A percentile compares a stretch with the other conserved stretches of the same genome.
phyloP scores from a whole-genome alignment of 1,140 invertebrate species.

The Copidosoma floridanum region DNA sequence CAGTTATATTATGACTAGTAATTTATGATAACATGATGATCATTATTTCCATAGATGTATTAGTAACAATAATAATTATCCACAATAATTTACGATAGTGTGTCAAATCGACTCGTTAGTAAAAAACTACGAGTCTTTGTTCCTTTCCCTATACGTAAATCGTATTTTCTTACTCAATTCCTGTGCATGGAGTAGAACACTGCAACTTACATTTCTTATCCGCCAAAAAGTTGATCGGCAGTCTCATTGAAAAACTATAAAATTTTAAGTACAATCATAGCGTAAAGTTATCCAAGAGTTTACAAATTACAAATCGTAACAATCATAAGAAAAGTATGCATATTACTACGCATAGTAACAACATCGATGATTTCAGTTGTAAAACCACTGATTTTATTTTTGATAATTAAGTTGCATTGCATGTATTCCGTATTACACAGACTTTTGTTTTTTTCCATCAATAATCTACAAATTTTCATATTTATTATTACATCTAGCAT shows the following conservation, averaged over 20 bases:
- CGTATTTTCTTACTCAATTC: conserved; percentile 1
- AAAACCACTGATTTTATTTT: too few species aligned
- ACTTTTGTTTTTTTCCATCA: neutral
- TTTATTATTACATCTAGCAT: neutral
- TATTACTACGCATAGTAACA: too few species aligned
- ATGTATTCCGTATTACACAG: neutral
- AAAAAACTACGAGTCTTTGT: conserved; percentile 7
- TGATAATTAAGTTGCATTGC: neutral
- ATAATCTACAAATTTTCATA: neutral
- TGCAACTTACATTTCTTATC: too few species aligned
- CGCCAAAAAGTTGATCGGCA: too few species aligned
- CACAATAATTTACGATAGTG: conserved; percentile 9
- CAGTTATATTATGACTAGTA: neutral
- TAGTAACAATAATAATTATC: conserved; percentile 21
- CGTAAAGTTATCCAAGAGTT: too few species aligned
- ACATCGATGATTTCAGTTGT: too few species aligned
- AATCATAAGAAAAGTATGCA: too few species aligned
- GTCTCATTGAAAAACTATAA: too few species aligned
- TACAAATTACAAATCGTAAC: too few species aligned
- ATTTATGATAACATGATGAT: conserved; percentile 1
- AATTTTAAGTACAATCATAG: too few species aligned
- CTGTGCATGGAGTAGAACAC: neutral
- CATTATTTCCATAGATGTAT: conserved; percentile 33
- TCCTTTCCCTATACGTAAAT: neutral
- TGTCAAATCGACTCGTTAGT: neutral